phyloP scores from a whole-genome alignment of 2,113 vertebrate species.

The Oreochromis aureus region DNA sequence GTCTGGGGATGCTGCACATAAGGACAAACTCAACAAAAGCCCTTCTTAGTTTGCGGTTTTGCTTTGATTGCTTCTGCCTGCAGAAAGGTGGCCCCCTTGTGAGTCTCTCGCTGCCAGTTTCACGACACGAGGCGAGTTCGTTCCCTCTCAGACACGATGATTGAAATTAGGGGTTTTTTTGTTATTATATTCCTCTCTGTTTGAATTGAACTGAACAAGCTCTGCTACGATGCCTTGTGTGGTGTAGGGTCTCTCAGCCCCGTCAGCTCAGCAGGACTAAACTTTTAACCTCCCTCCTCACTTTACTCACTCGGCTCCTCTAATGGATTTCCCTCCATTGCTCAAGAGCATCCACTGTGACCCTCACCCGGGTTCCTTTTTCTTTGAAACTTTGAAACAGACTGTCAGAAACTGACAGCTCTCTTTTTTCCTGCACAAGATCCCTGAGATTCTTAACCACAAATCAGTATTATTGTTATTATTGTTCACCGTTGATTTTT shows the following conservation, averaged over 20 bases:
- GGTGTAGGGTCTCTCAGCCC: not conserved
- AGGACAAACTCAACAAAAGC: not conserved
- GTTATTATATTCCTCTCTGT: not conserved
- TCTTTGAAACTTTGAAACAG: not conserved
- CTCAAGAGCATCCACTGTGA: not conserved
- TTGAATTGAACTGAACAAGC: not conserved
- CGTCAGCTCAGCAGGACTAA: constrained; percentile 49
- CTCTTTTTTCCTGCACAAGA: not conserved
- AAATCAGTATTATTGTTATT: constrained; percentile 60
- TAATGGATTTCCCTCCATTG: not conserved
- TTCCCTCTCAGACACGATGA: not conserved
- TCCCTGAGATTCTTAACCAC: constrained; percentile 8
- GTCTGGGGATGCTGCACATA: not conserved
- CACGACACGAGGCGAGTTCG: not conserved
- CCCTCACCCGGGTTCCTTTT: not conserved
- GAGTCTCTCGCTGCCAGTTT: not conserved
- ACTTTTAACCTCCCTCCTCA: not conserved
- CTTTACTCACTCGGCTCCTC: not conserved
- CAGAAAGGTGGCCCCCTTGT: not conserved
- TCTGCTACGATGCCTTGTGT: not conserved
- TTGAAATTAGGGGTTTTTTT: not conserved
- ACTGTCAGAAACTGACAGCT: not conserved
- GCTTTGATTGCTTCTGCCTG: constrained; percentile 1
- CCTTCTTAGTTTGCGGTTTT: not conserved
- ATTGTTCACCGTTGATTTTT: not conserved